Evolutionary conservation across 2,797 vertebrate genomes (phyloP), one percentile per base, ranked within the genome.

Genomic region (Artibeus jamaicensis): DNA sequence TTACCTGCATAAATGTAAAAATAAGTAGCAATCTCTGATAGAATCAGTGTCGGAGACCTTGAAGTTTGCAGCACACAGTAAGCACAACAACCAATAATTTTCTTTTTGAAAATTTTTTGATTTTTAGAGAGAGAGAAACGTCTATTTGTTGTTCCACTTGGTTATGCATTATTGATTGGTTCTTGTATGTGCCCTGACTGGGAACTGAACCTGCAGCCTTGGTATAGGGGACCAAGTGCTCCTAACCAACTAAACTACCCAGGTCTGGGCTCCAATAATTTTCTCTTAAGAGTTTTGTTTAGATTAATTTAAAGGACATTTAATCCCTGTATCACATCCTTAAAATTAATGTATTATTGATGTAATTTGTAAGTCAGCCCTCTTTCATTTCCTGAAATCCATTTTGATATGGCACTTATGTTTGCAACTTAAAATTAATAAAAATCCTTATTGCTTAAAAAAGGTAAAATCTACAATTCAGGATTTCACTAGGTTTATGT

Each of bases 371-470:
- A 91, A 65, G 21, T 86, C 68, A 48, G 83, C 26, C 11, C n/a
- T 26, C 37, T 86, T 91, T 78, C 37, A 74, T 86, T 93, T 96
- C 29, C 70, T 93, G 22, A 86, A 95, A 70, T 71, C 15, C 39
- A 90, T 77, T 86, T 76, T 87, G 42, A 83, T 78, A 7, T 71
- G 26, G 10, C 12, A 24, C 92, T 39, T 62, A 29, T 29, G 26
- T 59, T 94, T 62, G 29, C 22, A 73, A 79, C 34, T 87, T 87
- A 22, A 76, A 62, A 55, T 92, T 73, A 73, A 86, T 89, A 62
- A 86, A 92, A 92, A 65, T 22, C 9, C 55, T 62, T 26, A 78
- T 93, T 48, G 81, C 65, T 71, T 89, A 57, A 29, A 82, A 65
- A 48, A 81, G 44, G 67, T 62, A 91, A 89, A 79, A 89, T 89